These are phyloP conservation scores for Dendrophyllia cribrosa DNA, from an alignment of 64 coral and sea anemone genomes.

Conservation along the genomic window DNA sequence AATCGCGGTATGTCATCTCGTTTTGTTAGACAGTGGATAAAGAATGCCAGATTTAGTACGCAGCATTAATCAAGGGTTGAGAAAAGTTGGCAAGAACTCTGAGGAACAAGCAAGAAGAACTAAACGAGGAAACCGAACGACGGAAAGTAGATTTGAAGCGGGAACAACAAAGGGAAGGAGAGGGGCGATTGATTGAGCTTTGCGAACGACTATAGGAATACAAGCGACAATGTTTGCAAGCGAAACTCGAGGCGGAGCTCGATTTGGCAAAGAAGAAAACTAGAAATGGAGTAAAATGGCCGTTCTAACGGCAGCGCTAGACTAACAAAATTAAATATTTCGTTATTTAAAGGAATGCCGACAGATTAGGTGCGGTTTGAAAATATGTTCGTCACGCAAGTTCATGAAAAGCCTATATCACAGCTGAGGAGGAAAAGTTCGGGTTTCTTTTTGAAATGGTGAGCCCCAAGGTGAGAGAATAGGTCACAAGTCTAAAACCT, in stretches of 20 bases:
- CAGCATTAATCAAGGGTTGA: slow-evolving; percentile 5
- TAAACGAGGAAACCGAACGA: not conserved
- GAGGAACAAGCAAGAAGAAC: slow-evolving; percentile 7
- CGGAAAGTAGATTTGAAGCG: not conserved
- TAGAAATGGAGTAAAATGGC: not conserved
- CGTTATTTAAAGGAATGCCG: slow-evolving; percentile 44
- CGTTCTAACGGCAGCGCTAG: slow-evolving; percentile 13
- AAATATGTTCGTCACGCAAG: slow-evolving; percentile 58
- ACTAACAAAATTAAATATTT: slow-evolving; percentile 46
- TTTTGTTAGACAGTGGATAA: slow-evolving; percentile 66
- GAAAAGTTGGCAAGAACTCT: slow-evolving; percentile 29
- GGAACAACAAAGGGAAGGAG: slow-evolving; percentile 15
- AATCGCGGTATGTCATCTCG: slow-evolving; percentile 61
- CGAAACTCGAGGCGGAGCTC: slow-evolving; percentile 34
- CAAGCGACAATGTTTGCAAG: slow-evolving; percentile 19
- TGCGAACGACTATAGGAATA: not conserved
- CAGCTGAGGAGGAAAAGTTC: slow-evolving; percentile 45
- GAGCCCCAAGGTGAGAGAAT: not conserved
- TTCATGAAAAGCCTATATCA: slow-evolving; percentile 18
- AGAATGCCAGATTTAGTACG: slow-evolving; percentile 61
- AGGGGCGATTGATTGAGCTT: not conserved
- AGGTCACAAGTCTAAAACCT: slow-evolving; percentile 11
- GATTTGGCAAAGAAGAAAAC: slow-evolving; percentile 37
- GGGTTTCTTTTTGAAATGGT: slow-evolving; percentile 43
- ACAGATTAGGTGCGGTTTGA: slow-evolving; percentile 64